These are phyloP conservation scores for Danio choprae DNA, from an alignment of 2,797 vertebrate genomes.

Conservation along the genomic window DNA sequence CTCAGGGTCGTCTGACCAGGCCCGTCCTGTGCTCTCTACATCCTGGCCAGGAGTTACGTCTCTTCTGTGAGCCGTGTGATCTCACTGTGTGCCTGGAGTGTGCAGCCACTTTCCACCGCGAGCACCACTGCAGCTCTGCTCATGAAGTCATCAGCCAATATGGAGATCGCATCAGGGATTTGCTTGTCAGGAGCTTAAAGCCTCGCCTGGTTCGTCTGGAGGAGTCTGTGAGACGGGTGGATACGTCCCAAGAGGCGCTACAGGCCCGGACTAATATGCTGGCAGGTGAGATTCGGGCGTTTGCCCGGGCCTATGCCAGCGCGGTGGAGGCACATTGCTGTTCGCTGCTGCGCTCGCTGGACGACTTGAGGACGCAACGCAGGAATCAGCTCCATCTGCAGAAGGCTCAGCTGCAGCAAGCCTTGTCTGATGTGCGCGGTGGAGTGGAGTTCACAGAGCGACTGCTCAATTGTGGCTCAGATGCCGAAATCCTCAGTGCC, in stretches of 20 bases:
- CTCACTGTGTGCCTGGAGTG: conserved; percentile 87
- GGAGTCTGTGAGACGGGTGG: conserved; percentile 76
- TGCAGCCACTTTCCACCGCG: conserved; percentile 78
- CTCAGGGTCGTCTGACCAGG: conserved; percentile 74
- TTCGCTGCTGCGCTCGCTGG: conserved; percentile 83
- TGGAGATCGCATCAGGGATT: conserved; percentile 79
- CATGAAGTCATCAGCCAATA: conserved; percentile 78
- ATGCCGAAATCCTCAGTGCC: conserved; percentile 86
- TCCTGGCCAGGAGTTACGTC: conserved; percentile 84
- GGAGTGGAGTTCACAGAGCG: conserved; percentile 85
- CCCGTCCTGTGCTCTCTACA: conserved; percentile 84
- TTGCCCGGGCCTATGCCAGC: conserved; percentile 80
- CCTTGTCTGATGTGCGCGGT: conserved; percentile 81
- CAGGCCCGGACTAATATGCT: conserved; percentile 68
- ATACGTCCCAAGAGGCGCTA: conserved; percentile 71
- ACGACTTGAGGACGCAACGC: conserved; percentile 81
- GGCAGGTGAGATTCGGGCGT: conserved; percentile 77
- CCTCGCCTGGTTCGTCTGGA: conserved; percentile 79
- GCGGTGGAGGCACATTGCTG: conserved; percentile 85
- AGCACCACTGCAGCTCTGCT: conserved; percentile 80
- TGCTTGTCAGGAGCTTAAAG: conserved; percentile 76
- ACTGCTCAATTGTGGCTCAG: conserved; percentile 83
- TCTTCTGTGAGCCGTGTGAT: conserved; percentile 91
- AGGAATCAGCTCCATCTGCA: conserved; percentile 87
- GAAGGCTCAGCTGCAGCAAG: conserved; percentile 86